phyloP scores from a whole-genome alignment of 2,888 invertebrate genomes.

The Belgica antarctica region DNA sequence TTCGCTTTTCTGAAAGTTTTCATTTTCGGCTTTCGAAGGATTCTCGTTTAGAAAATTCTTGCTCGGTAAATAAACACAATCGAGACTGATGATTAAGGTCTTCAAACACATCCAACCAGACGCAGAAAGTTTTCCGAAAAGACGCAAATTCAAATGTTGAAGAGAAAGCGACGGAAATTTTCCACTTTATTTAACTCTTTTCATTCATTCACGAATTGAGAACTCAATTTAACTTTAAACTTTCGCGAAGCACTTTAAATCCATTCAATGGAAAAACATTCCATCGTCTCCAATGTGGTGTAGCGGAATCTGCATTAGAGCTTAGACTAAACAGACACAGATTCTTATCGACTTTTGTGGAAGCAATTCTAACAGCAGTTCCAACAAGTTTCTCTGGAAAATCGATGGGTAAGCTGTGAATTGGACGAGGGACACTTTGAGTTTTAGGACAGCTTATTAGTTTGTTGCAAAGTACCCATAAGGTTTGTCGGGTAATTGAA shows the following conservation, averaged over 20 bases:
- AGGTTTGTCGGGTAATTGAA: too few relatives aligned
- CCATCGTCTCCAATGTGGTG: not conserved
- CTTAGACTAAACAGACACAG: not conserved
- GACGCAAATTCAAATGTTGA: not conserved
- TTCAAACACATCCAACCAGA: not conserved
- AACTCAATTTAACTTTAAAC: slow-evolving; percentile 36
- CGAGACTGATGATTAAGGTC: slow-evolving; percentile 27
- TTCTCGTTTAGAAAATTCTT: not conserved
- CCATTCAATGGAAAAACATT: not conserved
- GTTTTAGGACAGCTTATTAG: too few relatives aligned
- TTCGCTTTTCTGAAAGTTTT: not conserved
- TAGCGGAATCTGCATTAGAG: not conserved
- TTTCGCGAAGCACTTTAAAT: not conserved
- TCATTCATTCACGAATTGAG: not conserved
- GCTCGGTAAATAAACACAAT: slow-evolving; percentile 13
- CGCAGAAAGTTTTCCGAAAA: not conserved
- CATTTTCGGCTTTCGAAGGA: not conserved
- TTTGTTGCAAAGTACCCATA: too few relatives aligned
- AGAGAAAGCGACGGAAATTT: slow-evolving; percentile 13
- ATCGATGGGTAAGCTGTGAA: too few relatives aligned
- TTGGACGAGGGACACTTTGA: too few relatives aligned
- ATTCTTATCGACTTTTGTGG: too few relatives aligned
- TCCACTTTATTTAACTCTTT: slow-evolving; percentile 36
- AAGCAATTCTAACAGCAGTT: too few relatives aligned
- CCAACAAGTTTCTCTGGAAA: too few relatives aligned